Evolutionary conservation across 2,113 vertebrate species (phyloP).

Genomic region (Channa argus): DNA sequence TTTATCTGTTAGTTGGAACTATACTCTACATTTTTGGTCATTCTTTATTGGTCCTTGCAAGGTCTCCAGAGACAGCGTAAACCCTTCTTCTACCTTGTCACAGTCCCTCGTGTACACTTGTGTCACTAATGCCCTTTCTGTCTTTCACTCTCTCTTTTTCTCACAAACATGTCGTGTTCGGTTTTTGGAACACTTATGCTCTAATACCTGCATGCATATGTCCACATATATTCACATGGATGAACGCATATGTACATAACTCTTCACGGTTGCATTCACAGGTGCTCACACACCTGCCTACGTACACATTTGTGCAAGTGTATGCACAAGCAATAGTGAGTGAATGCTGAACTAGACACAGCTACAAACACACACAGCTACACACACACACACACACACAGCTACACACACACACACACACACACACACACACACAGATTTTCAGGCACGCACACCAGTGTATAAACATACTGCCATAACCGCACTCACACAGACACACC

Average conservation of each 20-base stretch:
- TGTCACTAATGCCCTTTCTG: background rate
- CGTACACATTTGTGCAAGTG: background rate
- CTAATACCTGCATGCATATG: constrained; percentile 8
- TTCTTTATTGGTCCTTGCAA: constrained; percentile 24
- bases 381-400: constrained; percentile 8
- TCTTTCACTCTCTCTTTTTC: background rate
- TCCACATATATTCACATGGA: constrained; percentile 19
- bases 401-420: background rate
- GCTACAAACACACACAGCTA: background rate
- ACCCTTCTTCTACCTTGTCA: constrained; percentile 24
- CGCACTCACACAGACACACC: constrained; percentile 5
- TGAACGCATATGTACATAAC: constrained; percentile 15
- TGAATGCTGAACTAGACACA: constrained; percentile 2
- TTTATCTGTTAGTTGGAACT: constrained; percentile 15
- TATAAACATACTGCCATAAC: constrained; percentile 1
- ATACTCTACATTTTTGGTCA: constrained; percentile 11
- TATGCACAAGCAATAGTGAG: background rate
- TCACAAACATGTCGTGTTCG: background rate
- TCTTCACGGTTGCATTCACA: constrained; percentile 12
- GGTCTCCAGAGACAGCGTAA: constrained; percentile 37
- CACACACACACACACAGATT: background rate
- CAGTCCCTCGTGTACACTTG: too few species aligned
- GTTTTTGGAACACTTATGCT: constrained; percentile 5
- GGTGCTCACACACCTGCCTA: constrained; percentile 21
- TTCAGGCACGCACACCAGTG: background rate